phyloP scores from a whole-genome alignment of 30 jellyfish, hydroid and myxozoan species.

The Mastigias papua region DNA sequence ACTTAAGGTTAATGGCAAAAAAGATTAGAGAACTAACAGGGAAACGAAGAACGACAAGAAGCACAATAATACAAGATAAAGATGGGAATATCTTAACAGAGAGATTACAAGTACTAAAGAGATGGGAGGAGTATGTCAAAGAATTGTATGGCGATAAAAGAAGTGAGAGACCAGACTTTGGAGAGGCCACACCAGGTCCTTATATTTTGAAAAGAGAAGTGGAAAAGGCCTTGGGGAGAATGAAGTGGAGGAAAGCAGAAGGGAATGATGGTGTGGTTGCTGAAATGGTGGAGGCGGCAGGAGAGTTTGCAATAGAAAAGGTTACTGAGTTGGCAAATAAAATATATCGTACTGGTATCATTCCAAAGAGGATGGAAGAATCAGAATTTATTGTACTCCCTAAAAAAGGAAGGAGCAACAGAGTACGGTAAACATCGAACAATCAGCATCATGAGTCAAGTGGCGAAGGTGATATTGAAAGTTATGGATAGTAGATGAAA shows the following conservation, averaged over 20 bases:
- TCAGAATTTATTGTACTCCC: slow-evolving; percentile 23
- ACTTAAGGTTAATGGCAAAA: background rate
- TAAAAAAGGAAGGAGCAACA: slow-evolving; percentile 5
- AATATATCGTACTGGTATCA: slow-evolving; percentile 11
- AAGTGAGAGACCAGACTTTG: background rate
- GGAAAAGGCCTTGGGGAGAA: slow-evolving; percentile 3
- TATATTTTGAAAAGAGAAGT: background rate
- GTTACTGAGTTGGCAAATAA: slow-evolving; percentile 28
- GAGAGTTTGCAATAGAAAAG: slow-evolving; percentile 1
- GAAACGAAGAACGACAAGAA: slow-evolving; percentile 15
- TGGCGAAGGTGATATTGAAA: background rate
- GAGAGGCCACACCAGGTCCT: background rate
- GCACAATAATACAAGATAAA: slow-evolving; percentile 7
- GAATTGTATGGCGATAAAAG: slow-evolving; percentile 17
- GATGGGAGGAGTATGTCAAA: slow-evolving; percentile 14
- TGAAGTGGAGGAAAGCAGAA: slow-evolving; percentile 22
- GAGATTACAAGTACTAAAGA: background rate
- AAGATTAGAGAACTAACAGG: slow-evolving; percentile 38
- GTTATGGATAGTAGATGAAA: background rate
- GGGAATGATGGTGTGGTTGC: slow-evolving; percentile 13
- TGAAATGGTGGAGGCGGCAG: slow-evolving; percentile 25
- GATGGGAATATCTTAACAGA: slow-evolving; percentile 15
- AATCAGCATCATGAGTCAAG: background rate
- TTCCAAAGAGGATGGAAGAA: slow-evolving; percentile 3
- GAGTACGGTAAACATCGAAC: slow-evolving; percentile 5